These are phyloP conservation scores for Sphyrna mokarran DNA, from an alignment of 2,113 vertebrate species.

Conservation along the genomic window DNA sequence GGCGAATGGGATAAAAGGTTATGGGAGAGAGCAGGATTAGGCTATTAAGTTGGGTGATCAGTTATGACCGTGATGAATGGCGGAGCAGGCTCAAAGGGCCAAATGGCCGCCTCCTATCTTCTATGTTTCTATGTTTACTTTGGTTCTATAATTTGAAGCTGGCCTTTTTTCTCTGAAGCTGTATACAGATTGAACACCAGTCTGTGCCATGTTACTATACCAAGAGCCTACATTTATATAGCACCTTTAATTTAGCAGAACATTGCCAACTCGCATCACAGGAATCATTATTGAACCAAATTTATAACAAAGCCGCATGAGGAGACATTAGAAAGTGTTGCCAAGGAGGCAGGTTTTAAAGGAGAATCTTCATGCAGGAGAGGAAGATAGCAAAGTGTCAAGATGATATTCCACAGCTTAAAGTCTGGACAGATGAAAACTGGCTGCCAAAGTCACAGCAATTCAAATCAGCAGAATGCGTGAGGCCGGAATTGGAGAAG, in stretches of 20 bases:
- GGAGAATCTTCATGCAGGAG: background rate
- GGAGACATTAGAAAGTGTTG: background rate
- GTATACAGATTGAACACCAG: background rate
- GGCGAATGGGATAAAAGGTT: no score
- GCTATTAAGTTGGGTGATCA: no score
- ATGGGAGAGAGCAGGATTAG: no score
- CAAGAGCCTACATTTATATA: background rate
- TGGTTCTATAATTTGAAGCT: background rate
- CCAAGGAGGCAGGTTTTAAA: background rate
- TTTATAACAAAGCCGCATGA: background rate
- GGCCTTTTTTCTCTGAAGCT: background rate
- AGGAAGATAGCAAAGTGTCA: background rate
- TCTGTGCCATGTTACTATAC: background rate
- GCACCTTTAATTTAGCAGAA: background rate
- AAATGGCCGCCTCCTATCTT: no score
- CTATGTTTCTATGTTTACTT: background rate
- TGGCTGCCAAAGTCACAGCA: background rate
- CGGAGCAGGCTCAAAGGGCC: no score
- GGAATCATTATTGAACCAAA: background rate
- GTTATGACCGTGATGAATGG: no score
- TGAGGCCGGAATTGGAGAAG: no score
- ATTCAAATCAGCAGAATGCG: no score
- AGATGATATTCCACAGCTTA: background rate
- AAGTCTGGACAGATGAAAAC: background rate
- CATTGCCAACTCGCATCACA: background rate